Evolutionary conservation across 2,797 vertebrate genomes (phyloP).

Genomic region (Darevskia mixta): DNA sequence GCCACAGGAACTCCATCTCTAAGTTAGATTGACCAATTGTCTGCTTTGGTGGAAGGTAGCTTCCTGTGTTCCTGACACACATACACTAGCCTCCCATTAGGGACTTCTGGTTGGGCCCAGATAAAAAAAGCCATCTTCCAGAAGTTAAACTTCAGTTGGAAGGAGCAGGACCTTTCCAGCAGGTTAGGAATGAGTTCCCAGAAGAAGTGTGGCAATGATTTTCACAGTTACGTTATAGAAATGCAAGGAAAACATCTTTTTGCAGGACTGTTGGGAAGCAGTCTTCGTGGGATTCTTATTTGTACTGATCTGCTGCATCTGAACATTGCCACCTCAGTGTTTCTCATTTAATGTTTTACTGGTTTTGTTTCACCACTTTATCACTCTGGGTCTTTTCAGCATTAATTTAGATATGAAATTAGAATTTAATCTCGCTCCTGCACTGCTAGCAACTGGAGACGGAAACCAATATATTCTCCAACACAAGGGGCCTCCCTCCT

Average conservation of each 20-base stretch:
- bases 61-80: background rate
- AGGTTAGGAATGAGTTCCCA: background rate
- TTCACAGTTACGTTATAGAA: background rate
- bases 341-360: background rate
- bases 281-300: background rate
- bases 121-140: background rate
- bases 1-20: background rate
- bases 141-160: background rate
- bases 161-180: background rate
- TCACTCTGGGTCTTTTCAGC: background rate
- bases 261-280: background rate
- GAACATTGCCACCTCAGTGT: background rate
- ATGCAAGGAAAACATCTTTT: background rate
- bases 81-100: background rate
- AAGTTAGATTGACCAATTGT: background rate
- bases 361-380: background rate
- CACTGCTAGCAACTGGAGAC: background rate
- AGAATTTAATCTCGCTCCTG: background rate
- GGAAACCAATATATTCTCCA: slow-evolving; percentile 7
- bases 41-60: background rate
- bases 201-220: background rate
- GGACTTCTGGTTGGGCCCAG: background rate
- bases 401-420: background rate
- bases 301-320: background rate
- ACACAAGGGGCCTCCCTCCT: background rate